A percentile compares a stretch with the other conserved stretches of the same genome.
These are phyloP conservation scores for Argyrosomus japonicus DNA, from an alignment of 2,113 vertebrate genomes.

Conservation along the genomic window DNA sequence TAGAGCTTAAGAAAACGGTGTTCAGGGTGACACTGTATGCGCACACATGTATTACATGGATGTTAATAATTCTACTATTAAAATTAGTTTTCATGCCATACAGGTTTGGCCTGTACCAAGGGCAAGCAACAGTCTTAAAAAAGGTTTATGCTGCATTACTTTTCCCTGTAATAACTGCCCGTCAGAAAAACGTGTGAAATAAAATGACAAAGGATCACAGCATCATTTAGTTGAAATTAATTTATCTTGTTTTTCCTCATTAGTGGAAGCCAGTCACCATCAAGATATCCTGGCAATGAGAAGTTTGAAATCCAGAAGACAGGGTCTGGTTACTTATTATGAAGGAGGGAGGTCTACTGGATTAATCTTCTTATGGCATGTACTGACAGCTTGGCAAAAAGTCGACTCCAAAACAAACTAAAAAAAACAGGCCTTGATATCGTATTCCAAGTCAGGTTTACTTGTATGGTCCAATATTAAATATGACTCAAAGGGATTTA, in stretches of 20 bases:
- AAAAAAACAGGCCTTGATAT: constrained; percentile 28
- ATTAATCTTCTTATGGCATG: constrained; percentile 35
- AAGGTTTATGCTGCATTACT: not conserved
- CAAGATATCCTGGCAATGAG: constrained; percentile 10
- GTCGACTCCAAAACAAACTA: constrained; percentile 42
- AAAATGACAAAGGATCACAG: constrained; percentile 18
- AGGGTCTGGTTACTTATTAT: constrained; percentile 14
- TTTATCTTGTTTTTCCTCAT: constrained; percentile 34
- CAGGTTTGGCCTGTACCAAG: not conserved
- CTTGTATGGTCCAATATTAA: constrained; percentile 27
- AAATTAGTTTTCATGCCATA: not conserved
- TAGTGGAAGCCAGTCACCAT: constrained; percentile 34
- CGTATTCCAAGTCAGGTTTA: constrained; percentile 25
- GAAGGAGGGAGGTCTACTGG: constrained; percentile 14
- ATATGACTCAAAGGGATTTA: constrained; percentile 25
- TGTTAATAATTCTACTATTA: not conserved
- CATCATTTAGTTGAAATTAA: constrained; percentile 8
- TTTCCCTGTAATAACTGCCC: not conserved
- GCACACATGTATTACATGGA: not conserved
- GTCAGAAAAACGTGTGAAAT: not conserved
- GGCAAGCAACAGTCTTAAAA: not conserved
- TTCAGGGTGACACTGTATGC: not conserved
- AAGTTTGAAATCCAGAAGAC: constrained; percentile 29
- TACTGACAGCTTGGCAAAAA: constrained; percentile 37
- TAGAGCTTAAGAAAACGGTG: not conserved